Evolutionary conservation across 1,140 invertebrate genomes (phyloP), one percentile per base, ranked within the genome.

Genomic region (Acromyrmex charruanus): DNA sequence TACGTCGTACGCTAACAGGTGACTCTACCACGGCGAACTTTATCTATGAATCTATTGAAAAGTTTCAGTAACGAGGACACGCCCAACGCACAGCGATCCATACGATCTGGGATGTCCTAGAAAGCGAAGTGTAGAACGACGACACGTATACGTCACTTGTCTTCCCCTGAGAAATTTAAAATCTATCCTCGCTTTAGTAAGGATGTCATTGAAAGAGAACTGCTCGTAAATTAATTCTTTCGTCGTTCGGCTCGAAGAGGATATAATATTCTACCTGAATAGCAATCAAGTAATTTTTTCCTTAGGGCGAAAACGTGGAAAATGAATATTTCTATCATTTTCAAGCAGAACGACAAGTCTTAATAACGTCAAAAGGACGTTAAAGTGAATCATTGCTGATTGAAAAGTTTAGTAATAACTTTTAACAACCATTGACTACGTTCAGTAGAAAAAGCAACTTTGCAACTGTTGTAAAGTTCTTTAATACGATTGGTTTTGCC

Each of bases 31-130:
- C 44, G 80, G 31, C 12, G 18, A 74, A 74, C 80, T 82, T 74
- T 82, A 82, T 12, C 12, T 31, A 74, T 61, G 80, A 61, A 82
- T 61, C 71, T 74, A 82, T 82, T 72, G 55, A 82, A 82, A 82
- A 82, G 39, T 82, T 82, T 74, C 55, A 74, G 51, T 25, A 82
- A 82, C 68, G 80, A 61, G 80, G 80, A 82, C 80, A 25, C 18
- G 12, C 80, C n/a, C 55, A 14, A 39, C n/a, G n/a, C 65, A 28
- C 16, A 31, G 31, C 71, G 53, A 74, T 74, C 53, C 28, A 74
- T 74, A 74, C 10, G 61, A 77, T 49, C 59, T 66, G 31, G 65
- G 18, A 0, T 44, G 80, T 16, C 25, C 80, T 44, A 82, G 68
- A 82, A 82, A 74, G 71, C 68, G n/a, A 82, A 31, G 25, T 61